Conservation (phyloP, 1,140 invertebrate species). For the Sycophila sp. region DNA sequence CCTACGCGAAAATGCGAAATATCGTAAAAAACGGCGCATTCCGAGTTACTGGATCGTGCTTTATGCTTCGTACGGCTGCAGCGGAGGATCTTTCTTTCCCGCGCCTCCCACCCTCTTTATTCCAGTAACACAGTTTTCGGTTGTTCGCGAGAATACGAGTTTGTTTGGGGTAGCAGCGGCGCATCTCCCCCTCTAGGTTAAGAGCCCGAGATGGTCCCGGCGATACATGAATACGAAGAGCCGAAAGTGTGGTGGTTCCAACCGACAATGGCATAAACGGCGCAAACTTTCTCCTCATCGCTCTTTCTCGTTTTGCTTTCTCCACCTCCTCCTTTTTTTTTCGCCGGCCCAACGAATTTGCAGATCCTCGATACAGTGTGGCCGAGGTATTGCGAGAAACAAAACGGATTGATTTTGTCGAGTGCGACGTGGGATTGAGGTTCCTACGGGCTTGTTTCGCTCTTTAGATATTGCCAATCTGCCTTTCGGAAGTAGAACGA, state of each 20-base stretch:
- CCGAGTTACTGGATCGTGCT: not conserved
- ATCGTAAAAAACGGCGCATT: not conserved
- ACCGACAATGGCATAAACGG: constrained; percentile 36
- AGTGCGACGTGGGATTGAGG: not conserved
- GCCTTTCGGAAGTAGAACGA: no score
- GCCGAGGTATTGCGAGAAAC: constrained; percentile 14
- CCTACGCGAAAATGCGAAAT: no score
- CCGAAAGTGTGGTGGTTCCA: not conserved
- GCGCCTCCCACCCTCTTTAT: constrained; percentile 47
- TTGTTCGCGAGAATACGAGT: constrained; percentile 44
- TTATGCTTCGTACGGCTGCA: not conserved
- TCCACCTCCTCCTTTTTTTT: constrained; percentile 11
- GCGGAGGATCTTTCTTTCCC: not conserved
- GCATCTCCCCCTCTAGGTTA: constrained; percentile 48
- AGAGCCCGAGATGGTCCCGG: constrained; percentile 40
- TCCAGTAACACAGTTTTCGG: constrained; percentile 58
- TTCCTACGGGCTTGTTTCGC: no score
- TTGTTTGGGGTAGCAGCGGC: constrained; percentile 45
- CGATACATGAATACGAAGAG: constrained; percentile 1
- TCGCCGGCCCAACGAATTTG: constrained; percentile 18
- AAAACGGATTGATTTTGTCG: not conserved
- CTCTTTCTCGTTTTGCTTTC: constrained; percentile 37
- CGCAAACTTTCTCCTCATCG: constrained; percentile 19
- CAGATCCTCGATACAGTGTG: constrained; percentile 17
- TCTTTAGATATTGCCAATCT: no score